These are phyloP conservation scores for Hydraecia micacea DNA, from an alignment of 2,888 invertebrate species.

Conservation along the genomic window DNA sequence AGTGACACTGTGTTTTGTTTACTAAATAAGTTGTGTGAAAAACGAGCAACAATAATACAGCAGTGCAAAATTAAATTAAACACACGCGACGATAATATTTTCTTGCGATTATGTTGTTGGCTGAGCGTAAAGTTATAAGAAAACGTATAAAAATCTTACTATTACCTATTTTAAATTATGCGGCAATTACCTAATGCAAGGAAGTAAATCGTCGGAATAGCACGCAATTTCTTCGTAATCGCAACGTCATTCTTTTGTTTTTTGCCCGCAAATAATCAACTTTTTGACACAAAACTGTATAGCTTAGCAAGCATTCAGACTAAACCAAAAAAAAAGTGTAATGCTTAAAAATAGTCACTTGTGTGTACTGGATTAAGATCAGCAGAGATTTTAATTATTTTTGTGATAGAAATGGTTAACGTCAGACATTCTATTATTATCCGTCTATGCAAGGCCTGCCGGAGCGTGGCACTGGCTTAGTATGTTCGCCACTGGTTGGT, in stretches of 20 bases:
- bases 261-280: not conserved
- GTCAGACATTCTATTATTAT: conserved; percentile 50
- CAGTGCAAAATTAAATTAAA: conserved; percentile 31
- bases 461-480: conserved; percentile 27
- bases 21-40: conserved; percentile 17
- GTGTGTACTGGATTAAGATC: not conserved
- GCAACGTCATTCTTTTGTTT: not conserved
- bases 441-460: conserved; percentile 33
- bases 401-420: conserved; percentile 20
- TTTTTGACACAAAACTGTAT: conserved; percentile 4
- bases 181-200: conserved; percentile 15
- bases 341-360: not conserved
- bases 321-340: not conserved
- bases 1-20: conserved; percentile 23
- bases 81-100: conserved; percentile 46
- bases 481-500: conserved; percentile 27
- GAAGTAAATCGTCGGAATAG: conserved; percentile 10
- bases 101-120: conserved; percentile 38
- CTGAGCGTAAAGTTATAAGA: conserved; percentile 9
- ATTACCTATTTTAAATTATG: conserved; percentile 24
- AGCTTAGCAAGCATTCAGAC: not conserved
- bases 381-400: conserved; percentile 18
- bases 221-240: conserved; percentile 13
- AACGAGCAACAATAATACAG: conserved; percentile 17
- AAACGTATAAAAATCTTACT: conserved; percentile 23